Conservation (phyloP, 2,888 invertebrate species). For the Drosophila testacea region DNA sequence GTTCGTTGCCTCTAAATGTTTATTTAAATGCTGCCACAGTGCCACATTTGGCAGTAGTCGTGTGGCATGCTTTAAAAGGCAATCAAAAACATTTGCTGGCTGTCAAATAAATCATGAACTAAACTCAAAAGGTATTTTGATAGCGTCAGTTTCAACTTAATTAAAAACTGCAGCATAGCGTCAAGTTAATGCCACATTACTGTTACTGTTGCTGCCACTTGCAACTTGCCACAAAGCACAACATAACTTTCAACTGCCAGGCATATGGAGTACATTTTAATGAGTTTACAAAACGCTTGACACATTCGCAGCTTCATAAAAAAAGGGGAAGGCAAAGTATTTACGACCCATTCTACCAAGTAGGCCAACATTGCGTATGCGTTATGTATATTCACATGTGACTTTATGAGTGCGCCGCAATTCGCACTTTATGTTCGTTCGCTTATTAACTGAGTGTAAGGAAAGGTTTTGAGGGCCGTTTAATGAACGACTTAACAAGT, state of each 20-base stretch:
- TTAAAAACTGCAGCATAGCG: slow-evolving; percentile 52
- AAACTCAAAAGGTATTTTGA: slow-evolving; percentile 24
- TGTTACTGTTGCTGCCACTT: slow-evolving; percentile 18
- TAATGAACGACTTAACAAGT: slow-evolving; percentile 52
- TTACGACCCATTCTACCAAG: slow-evolving; percentile 8
- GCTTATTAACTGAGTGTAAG: slow-evolving; percentile 62
- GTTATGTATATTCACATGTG: slow-evolving; percentile 51
- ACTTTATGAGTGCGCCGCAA: slow-evolving; percentile 28
- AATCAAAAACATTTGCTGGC: slow-evolving; percentile 41
- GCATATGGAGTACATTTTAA: slow-evolving; percentile 65
- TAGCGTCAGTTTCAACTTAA: slow-evolving; percentile 46
- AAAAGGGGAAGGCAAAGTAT: slow-evolving; percentile 22
- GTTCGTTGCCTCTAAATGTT: slow-evolving; percentile 67
- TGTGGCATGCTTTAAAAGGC: slow-evolving; percentile 63
- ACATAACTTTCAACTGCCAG: slow-evolving; percentile 64
- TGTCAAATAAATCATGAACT: slow-evolving; percentile 59
- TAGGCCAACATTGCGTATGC: slow-evolving; percentile 58
- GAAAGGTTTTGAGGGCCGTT: slow-evolving; percentile 51
- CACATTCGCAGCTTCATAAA: slow-evolving; percentile 73
- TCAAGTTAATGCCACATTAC: slow-evolving; percentile 26
- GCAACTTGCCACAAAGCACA: slow-evolving; percentile 21
- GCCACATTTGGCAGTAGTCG: slow-evolving; percentile 62
- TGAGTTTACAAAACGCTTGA: slow-evolving; percentile 79
- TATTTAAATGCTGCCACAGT: slow-evolving; percentile 69
- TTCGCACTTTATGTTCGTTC: slow-evolving; percentile 30